phyloP scores from a whole-genome alignment of 2,797 vertebrate genomes.

The Nasua narica region DNA sequence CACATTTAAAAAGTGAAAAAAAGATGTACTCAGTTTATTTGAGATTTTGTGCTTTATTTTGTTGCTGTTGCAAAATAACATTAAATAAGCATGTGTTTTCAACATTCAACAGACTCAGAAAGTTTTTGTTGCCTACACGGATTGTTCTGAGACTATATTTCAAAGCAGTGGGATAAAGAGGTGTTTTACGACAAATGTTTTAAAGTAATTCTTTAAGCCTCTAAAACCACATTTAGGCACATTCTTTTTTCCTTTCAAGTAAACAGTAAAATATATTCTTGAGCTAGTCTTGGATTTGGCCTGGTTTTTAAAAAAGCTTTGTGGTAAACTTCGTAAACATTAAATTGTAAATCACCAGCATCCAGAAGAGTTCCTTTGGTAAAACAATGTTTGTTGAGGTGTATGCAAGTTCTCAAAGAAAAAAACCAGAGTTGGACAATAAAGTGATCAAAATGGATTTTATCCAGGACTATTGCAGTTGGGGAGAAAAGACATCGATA shows the following conservation, averaged over 20 bases:
- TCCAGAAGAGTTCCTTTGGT: not conserved
- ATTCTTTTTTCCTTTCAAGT: not conserved
- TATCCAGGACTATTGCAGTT: not conserved
- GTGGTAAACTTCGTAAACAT: not conserved
- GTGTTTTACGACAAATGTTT: not conserved
- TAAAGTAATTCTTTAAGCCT: not conserved
- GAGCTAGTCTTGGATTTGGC: not conserved
- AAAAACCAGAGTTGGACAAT: not conserved
- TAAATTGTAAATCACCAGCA: not conserved
- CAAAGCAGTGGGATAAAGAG: not conserved
- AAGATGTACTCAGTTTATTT: not conserved
- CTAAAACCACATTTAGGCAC: not conserved
- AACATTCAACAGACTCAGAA: not conserved
- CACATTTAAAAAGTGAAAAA: not conserved
- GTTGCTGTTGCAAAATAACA: not conserved
- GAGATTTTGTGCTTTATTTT: not conserved
- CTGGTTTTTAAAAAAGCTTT: not conserved
- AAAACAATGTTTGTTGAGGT: not conserved
- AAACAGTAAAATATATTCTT: not conserved
- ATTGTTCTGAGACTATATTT: not conserved
- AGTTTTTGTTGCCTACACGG: not conserved
- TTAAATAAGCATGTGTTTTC: not conserved
- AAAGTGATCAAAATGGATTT: not conserved
- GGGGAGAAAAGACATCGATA: not conserved
- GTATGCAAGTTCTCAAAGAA: not conserved